Conservation (phyloP, 2,797 vertebrate species). For the Caiman crocodilus region DNA sequence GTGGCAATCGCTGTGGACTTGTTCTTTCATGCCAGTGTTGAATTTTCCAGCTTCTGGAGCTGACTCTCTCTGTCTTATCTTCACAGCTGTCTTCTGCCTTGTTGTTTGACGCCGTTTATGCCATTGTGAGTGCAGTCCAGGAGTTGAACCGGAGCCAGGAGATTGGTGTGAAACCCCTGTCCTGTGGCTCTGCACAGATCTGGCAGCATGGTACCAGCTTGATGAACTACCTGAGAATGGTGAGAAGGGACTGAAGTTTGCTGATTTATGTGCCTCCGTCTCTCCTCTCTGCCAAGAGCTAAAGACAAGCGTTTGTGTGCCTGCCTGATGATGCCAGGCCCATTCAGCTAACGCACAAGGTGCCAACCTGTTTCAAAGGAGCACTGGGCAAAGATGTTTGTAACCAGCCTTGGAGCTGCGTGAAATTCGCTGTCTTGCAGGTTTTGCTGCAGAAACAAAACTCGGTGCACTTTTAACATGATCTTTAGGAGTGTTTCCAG, state of each 20-base stretch:
- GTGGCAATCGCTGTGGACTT: not conserved
- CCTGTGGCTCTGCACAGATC: conserved; percentile 97
- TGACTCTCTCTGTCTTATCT: not conserved
- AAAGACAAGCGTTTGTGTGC: accelerated
- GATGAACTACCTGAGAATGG: conserved; percentile 99
- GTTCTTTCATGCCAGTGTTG: not conserved
- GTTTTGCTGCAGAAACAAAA: not conserved
- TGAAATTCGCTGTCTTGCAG: not conserved
- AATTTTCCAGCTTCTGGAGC: not conserved
- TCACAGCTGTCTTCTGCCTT: conserved; percentile 94
- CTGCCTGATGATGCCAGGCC: not conserved
- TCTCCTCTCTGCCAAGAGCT: not conserved
- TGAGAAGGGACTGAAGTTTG: conserved; percentile 81
- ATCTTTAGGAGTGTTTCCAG: not conserved
- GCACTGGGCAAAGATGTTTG: conserved; percentile 18
- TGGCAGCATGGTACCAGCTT: conserved; percentile 99
- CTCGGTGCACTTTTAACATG: not conserved
- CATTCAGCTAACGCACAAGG: not conserved
- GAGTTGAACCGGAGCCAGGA: conserved; percentile 98
- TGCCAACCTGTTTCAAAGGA: not conserved
- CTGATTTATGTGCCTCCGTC: not conserved
- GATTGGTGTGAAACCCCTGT: conserved; percentile 95
- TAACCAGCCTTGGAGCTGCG: not conserved
- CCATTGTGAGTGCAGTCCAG: conserved; percentile 94
- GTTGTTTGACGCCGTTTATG: conserved; percentile 95